Percentiles rank a stretch among this genome's conserved stretches.
Evolutionary conservation across 2,113 vertebrate species (phyloP).

Genomic region (Sciurus niger): DNA sequence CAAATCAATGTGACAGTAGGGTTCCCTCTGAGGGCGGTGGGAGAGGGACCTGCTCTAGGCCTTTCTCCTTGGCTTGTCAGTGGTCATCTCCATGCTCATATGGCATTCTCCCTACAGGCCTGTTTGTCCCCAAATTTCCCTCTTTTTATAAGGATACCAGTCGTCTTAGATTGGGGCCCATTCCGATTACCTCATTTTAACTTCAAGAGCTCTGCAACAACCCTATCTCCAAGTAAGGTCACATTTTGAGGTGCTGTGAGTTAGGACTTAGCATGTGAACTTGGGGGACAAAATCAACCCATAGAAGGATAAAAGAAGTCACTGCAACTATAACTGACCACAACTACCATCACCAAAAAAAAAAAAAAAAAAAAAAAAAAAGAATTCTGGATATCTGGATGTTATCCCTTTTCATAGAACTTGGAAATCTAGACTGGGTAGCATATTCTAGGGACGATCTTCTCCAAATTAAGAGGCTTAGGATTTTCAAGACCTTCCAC

Average conservation of each 20-base stretch:
- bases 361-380: constrained; percentile 8
- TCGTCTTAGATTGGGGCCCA: neutral
- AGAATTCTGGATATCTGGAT: neutral
- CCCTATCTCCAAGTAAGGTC: constrained; percentile 21
- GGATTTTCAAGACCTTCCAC: constrained; percentile 3
- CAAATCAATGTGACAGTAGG: neutral
- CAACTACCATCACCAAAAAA: neutral
- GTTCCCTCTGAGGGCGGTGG: neutral
- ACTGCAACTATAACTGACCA: neutral
- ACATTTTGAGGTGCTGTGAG: neutral
- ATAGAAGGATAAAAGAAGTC: neutral
- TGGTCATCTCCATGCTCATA: neutral
- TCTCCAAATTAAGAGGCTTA: constrained; percentile 3
- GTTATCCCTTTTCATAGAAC: neutral
- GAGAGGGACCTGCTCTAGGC: neutral
- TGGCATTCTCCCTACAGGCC: neutral
- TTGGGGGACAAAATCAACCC: neutral
- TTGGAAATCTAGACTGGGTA: neutral
- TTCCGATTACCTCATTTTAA: neutral
- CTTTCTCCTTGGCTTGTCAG: neutral
- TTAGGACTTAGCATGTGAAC: neutral
- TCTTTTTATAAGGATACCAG: constrained; percentile 39
- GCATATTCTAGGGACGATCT: neutral
- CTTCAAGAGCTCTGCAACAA: neutral
- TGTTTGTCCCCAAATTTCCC: constrained; percentile 14